A percentile compares a stretch with the other conserved stretches of the same genome.
phyloP scores from a whole-genome alignment of 2,888 invertebrate genomes.

The Melinopterus prodromus region DNA sequence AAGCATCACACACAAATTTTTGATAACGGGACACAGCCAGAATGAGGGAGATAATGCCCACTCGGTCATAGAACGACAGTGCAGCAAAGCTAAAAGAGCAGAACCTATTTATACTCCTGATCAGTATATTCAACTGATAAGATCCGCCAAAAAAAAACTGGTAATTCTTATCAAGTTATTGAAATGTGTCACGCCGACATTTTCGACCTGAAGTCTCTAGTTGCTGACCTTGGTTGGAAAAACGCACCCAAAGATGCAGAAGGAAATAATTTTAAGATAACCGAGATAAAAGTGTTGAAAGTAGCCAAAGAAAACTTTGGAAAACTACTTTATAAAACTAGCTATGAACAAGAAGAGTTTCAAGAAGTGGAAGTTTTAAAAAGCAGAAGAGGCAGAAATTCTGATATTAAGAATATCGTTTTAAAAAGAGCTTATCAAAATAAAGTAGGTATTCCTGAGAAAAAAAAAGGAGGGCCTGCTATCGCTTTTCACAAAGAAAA shows the following conservation, averaged over 20 bases:
- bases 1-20: slow-evolving; percentile 44
- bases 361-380: neutral
- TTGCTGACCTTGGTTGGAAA: neutral
- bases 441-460: neutral
- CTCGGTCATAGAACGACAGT: slow-evolving; percentile 40
- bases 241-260: neutral
- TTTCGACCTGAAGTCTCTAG: neutral
- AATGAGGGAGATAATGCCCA: slow-evolving; percentile 47
- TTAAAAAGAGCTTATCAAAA: neutral
- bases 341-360: neutral
- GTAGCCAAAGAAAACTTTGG: neutral
- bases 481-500: too few species aligned
- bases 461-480: slow-evolving; percentile 14
- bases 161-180: neutral
- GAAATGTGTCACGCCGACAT: neutral
- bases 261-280: neutral
- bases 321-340: neutral
- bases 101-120: neutral
- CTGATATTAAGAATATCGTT: neutral
- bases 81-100: neutral
- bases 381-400: neutral
- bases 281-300: neutral
- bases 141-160: slow-evolving; percentile 28
- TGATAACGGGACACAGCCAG: slow-evolving; percentile 44
- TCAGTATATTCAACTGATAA: slow-evolving; percentile 27